phyloP scores from a whole-genome alignment of 2,113 vertebrate genomes.

The Dipodomys merriami region DNA sequence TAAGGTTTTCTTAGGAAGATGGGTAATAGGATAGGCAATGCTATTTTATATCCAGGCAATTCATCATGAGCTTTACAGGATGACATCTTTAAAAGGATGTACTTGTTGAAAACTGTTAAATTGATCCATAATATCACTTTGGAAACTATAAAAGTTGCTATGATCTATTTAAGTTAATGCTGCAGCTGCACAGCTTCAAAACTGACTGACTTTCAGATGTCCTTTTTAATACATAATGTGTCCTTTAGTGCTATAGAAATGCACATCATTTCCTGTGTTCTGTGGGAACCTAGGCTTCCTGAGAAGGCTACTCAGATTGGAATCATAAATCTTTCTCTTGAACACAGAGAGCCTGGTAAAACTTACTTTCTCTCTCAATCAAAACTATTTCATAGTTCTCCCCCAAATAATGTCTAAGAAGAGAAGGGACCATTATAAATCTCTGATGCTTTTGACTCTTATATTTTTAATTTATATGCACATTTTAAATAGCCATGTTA shows the following conservation, averaged over 20 bases:
- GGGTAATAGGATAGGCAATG: accelerated
- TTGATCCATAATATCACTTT: slow-evolving; percentile 56
- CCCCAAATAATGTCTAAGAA: slow-evolving; percentile 60
- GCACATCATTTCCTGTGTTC: slow-evolving; percentile 80
- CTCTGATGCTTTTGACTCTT: slow-evolving; percentile 59
- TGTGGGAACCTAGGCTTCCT: slow-evolving; percentile 82
- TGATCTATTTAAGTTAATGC: slow-evolving; percentile 65
- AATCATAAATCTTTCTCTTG: slow-evolving; percentile 84
- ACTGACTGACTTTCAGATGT: slow-evolving; percentile 76
- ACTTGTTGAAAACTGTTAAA: slow-evolving; percentile 55
- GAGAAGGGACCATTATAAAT: slow-evolving; percentile 44
- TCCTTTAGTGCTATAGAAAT: slow-evolving; percentile 73
- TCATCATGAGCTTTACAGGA: slow-evolving; percentile 51
- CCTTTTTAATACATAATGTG: slow-evolving; percentile 78
- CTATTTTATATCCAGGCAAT: slow-evolving; percentile 30
- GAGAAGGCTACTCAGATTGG: slow-evolving; percentile 72
- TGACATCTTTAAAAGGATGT: slow-evolving; percentile 53
- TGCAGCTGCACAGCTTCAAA: slow-evolving; percentile 81
- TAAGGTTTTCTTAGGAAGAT: not conserved
- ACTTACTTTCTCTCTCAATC: slow-evolving; percentile 78
- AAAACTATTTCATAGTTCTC: slow-evolving; percentile 64
- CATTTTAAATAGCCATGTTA: slow-evolving; percentile 66
- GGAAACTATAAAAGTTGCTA: slow-evolving; percentile 73
- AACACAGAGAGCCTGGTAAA: slow-evolving; percentile 72
- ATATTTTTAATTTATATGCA: slow-evolving; percentile 68